A percentile compares a stretch with the other conserved stretches of the same genome.
phyloP scores from a whole-genome alignment of 2,888 invertebrate genomes.

The Hedychridium roseum region DNA sequence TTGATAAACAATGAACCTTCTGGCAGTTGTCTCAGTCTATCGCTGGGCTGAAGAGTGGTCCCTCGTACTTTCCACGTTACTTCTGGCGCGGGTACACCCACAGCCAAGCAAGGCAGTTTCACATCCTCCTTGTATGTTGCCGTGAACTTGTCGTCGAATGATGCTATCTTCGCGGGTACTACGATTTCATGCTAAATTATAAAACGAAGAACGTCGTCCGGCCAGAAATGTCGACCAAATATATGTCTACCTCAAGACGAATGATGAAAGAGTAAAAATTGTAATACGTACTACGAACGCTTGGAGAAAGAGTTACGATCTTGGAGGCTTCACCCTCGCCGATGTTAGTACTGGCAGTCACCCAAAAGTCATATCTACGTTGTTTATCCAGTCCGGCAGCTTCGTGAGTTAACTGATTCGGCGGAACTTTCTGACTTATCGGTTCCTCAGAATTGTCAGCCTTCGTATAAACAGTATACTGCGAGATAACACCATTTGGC shows the following conservation, averaged over 20 bases:
- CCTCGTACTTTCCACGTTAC: slow-evolving; percentile 86
- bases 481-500: slow-evolving; percentile 91
- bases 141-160: slow-evolving; percentile 92
- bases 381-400: slow-evolving; percentile 83
- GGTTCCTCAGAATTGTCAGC: slow-evolving; percentile 74
- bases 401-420: slow-evolving; percentile 87
- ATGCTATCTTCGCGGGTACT: slow-evolving; percentile 95
- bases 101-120: slow-evolving; percentile 88
- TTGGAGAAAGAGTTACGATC: slow-evolving; percentile 85
- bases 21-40: slow-evolving; percentile 83
- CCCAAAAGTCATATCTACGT: slow-evolving; percentile 92
- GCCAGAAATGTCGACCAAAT: no score
- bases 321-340: slow-evolving; percentile 93
- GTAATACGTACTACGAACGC: slow-evolving; percentile 73
- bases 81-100: slow-evolving; percentile 89
- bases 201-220: no score
- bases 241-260: no score
- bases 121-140: slow-evolving; percentile 93
- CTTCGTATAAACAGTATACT: slow-evolving; percentile 91
- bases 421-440: slow-evolving; percentile 79
- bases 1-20: slow-evolving; percentile 93
- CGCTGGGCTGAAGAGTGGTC: slow-evolving; percentile 78
- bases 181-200: slow-evolving; percentile 38
- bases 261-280: neutral
- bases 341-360: slow-evolving; percentile 91